A percentile compares a stretch with the other conserved stretches of the same genome.
phyloP scores from a whole-genome alignment of 2,888 invertebrate genomes.

The Drosophila borealis region DNA sequence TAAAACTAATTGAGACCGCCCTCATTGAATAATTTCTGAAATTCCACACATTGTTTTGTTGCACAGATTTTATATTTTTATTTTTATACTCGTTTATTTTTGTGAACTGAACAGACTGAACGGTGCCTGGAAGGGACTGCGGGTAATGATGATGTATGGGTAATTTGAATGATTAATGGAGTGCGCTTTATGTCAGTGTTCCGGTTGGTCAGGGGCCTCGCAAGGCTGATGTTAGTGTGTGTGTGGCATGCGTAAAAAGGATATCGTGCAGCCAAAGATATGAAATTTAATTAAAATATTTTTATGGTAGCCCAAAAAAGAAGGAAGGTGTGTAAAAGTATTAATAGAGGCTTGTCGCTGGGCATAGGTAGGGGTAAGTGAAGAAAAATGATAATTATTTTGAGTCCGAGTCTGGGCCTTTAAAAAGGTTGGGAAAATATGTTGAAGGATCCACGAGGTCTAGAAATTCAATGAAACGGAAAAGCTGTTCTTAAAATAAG shows the following conservation, averaged over 20 bases:
- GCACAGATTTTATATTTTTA: conserved; percentile 51
- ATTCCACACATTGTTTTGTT: conserved; percentile 49
- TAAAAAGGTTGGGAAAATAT: not conserved
- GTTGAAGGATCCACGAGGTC: not conserved
- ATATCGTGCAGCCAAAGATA: conserved; percentile 54
- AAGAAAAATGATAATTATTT: conserved; percentile 32
- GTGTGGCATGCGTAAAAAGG: conserved; percentile 65
- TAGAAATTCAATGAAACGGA: not conserved
- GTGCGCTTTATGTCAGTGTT: conserved; percentile 71
- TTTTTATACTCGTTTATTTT: conserved; percentile 9
- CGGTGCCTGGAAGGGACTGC: conserved; percentile 62
- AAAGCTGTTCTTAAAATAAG: not conserved
- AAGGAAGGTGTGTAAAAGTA: conserved; percentile 45
- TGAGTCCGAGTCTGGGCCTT: not conserved
- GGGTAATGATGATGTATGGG: conserved; percentile 78
- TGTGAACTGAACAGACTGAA: conserved; percentile 50
- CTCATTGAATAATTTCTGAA: conserved; percentile 78
- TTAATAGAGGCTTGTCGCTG: conserved; percentile 36
- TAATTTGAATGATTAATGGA: conserved; percentile 78
- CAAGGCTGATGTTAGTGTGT: conserved; percentile 41
- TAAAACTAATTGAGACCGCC: conserved; percentile 82
- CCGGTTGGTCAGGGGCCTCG: conserved; percentile 54
- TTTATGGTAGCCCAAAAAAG: conserved; percentile 55
- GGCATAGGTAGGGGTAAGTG: conserved; percentile 7
- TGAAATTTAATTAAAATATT: conserved; percentile 78